Base-by-base conservation (phyloP, 2,797 vertebrate species). In the Macropodus opercularis region DNA sequence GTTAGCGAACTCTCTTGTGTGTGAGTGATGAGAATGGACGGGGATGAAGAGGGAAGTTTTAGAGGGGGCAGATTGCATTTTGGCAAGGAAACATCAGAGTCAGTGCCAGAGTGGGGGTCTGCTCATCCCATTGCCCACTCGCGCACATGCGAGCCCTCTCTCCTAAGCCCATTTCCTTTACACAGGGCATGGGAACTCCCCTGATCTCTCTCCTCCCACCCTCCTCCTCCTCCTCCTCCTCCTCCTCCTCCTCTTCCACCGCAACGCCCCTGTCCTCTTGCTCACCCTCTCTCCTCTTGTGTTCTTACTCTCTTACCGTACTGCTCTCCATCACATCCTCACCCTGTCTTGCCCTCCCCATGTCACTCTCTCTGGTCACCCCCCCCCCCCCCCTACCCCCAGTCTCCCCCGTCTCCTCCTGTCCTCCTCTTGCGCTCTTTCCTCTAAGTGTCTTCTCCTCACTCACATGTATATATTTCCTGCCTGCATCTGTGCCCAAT, bases 401-500 rank as follows among this genome's bases (percentile, higher is more conserved):
- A 48, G 47, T 55, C 59, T 44, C 43, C 42, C 57, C 68, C 43
- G 44, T 32, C 0, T 63, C 62, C 67, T 75, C 40, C 39, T 63
- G 49, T 78, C 59, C 49, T 71, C 72, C 54, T 75, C 51, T 46
- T 49, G 14, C 19, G 46, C 62, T 72, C 63, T 43, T 69, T 64
- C 63, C 49, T 72, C 43, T n/a, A 3, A 51, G 69, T 82, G 77
- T 84, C 80, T 87, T 79, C 85, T 83, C 60, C 67, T 77, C 35
- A 12, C 64, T 77, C n/a, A n/a, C n/a, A n/a, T n/a, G n/a, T n/a
- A 29, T 29, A 12, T 88, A 88, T 91, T 90, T 91, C 88, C 90
- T 92, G 85, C 82, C 84, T 91, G 93, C 95, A 96, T 96, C 95
- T 98, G 96, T 95, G 93, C 95, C 95, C 94, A 95, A 96, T 98